Base-by-base conservation (phyloP, 2,113 vertebrate genomes). In the Poeciliopsis prolifica region DNA sequence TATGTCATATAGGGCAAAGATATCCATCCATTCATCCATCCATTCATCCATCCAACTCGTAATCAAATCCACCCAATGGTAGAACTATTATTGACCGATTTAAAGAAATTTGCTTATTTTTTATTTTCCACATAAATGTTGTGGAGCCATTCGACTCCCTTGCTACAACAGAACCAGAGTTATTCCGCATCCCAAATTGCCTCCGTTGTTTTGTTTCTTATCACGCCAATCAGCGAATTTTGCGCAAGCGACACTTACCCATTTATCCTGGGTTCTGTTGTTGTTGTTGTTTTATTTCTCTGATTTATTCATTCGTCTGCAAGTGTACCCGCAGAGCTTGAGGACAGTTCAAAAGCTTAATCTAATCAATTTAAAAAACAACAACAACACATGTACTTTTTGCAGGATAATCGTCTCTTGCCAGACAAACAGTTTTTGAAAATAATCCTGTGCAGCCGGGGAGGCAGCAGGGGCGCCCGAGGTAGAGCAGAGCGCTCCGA, bases 361-460 rank as follows among this genome's bases (percentile, higher is more conserved):
- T 79, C 61, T 73, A 85, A 77, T 80, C 30, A 58, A 40, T 67
- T 77, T 8, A 33, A 33, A 35, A 44, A 9, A 35, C 48, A 1
- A 35, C 0, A 66, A 63, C 15, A 28, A 29, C 29, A 29, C 51
- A 68, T 76, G n/a, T 74, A 33, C 33, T 66, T 10, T 67, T 78
- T 78, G 19, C 54, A 42, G 60, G 30, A 8, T 33, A 71, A 78
- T 78, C 74, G 54, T 78, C 73, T 60, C 74, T 58, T 3, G 9
- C 37, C 37, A 75, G 65, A 80, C 77, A 60, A 37, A 76, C 62
- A 68, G 62, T 80, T 87, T 75, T 71, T 83, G 61, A 70, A 77
- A 71, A 60, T 86, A 78, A 78, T 85, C 73, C 68, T 63, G 35
- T 74, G 79, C 78, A 81, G 77, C 64, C 64, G 82, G 72, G 33